Evolutionary conservation across 2,797 vertebrate species (phyloP), one percentile per base, ranked within the genome.

Genomic region (Sebastes kiyomatsui): DNA sequence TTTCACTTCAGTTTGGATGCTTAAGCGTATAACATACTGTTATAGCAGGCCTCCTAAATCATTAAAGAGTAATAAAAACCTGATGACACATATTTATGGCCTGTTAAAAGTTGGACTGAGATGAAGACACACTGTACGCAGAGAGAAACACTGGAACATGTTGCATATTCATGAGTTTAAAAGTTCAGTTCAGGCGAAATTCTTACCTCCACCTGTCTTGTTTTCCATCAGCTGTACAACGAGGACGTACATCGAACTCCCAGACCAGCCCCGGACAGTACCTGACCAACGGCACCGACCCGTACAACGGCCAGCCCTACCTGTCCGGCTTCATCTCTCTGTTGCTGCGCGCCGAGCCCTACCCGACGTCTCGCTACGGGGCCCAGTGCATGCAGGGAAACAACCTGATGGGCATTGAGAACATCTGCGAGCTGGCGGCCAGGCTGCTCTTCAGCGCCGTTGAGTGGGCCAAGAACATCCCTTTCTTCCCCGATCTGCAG

Each of bases 401-500:
- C 92, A 97, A 97, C 92, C 94, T 97, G 84, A 97, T 97, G 96
- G 96, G 96, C 87, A 96, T 97, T 1, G 96, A 97, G 92, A 97
- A 97, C 94, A 97, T 97, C 92, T 97, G 97, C 2, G 97, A 97
- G 91, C 89, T 97, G 92, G 97, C 97, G 0, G 97, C 97, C 18
- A 91, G 97, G 69, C 94, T 97, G 72, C 96, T 97, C 66, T 97
- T 97, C 95, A 96, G 96, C 0, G 95, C 97, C 1, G 96, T 97
- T 0, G 97, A 97, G 75, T 97, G 97, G 97, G 97, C 97, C 72
- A 97, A 97, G 91, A 97, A 96, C 93, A 96, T 97, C 92, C 97
- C 97, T 20, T 97, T 97, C 92, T 97, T 97, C 90, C 96, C 97
- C 0, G 97, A 97, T 32, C 93, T 97, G 81, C 97, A 97, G 93